These are phyloP conservation scores for Drosophila persimilis DNA, from an alignment of 1,140 invertebrate species.

Conservation along the genomic window DNA sequence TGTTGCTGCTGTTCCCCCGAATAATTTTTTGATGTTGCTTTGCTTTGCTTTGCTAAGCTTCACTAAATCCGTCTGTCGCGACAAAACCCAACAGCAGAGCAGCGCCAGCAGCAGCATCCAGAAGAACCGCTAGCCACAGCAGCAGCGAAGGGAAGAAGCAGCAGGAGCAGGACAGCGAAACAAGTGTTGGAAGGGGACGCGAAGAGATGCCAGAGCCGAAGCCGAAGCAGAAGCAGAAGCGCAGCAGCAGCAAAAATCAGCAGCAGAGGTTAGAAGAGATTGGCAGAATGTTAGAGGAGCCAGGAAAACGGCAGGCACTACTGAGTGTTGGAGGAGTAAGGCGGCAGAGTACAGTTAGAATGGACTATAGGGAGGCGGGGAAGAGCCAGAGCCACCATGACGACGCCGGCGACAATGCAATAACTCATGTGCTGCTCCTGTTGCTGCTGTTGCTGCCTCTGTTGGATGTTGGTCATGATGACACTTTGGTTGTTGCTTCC, in stretches of 20 bases:
- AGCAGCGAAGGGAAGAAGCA: constrained; percentile 1
- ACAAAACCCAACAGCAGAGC: constrained; percentile 50
- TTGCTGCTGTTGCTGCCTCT: constrained; percentile 32
- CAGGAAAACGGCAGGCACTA: too few species aligned
- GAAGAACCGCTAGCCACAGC: constrained; percentile 36
- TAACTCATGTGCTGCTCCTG: constrained; percentile 66
- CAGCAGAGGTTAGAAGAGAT: constrained; percentile 24
- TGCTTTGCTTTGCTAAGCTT: constrained; percentile 49
- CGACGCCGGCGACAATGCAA: constrained; percentile 65
- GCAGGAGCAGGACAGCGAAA: neutral
- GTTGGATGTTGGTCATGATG: constrained; percentile 63
- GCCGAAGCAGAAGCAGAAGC: constrained; percentile 1
- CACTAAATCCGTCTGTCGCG: constrained; percentile 70
- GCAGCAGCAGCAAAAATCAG: constrained; percentile 3
- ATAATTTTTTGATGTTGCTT: constrained; percentile 47
- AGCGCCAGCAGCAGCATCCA: constrained; percentile 42
- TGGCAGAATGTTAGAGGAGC: constrained; percentile 7
- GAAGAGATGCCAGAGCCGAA: too few species aligned
- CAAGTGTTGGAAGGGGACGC: neutral
- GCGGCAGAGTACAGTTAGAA: too few species aligned
- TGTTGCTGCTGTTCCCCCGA: constrained; percentile 11
- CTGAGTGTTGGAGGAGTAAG: too few species aligned
- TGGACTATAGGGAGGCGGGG: constrained; percentile 4
- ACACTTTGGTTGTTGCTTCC: constrained; percentile 63
- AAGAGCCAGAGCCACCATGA: constrained; percentile 44